Conservation (phyloP, 2,113 vertebrate genomes). For the Misgurnus anguillicaudatus region DNA sequence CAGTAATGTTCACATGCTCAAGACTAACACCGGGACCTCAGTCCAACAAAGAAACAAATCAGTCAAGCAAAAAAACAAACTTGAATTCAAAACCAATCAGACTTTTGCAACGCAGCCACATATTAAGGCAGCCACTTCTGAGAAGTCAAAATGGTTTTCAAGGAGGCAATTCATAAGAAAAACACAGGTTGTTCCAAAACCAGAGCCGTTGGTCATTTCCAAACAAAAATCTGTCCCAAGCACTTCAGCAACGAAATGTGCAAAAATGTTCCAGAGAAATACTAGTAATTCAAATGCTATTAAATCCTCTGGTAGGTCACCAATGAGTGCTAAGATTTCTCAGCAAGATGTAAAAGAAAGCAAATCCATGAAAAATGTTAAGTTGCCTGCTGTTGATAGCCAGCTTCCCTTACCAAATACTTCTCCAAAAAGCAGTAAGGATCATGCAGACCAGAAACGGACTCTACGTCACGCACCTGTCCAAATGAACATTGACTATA, state of each 20-base stretch:
- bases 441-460: slow-evolving; percentile 15
- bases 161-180: background rate
- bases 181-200: background rate
- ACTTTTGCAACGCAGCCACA: too few species aligned
- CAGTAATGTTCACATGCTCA: too few species aligned
- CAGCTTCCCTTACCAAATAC: background rate
- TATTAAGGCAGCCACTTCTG: background rate
- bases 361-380: slow-evolving; percentile 69
- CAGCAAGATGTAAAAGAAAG: slow-evolving; percentile 60
- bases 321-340: background rate
- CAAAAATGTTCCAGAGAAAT: background rate
- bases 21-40: background rate
- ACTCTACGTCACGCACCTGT: slow-evolving; percentile 64
- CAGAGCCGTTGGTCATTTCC: background rate
- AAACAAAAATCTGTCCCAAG: background rate
- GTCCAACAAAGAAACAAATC: background rate
- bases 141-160: background rate
- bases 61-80: background rate
- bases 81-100: background rate
- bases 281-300: background rate
- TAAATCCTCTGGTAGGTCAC: background rate
- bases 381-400: slow-evolving; percentile 52
- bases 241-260: background rate
- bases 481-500: slow-evolving; percentile 63
- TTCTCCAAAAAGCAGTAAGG: background rate